Conservation (phyloP, 2,888 invertebrate species). For the Theodoxus fluviatilis region DNA sequence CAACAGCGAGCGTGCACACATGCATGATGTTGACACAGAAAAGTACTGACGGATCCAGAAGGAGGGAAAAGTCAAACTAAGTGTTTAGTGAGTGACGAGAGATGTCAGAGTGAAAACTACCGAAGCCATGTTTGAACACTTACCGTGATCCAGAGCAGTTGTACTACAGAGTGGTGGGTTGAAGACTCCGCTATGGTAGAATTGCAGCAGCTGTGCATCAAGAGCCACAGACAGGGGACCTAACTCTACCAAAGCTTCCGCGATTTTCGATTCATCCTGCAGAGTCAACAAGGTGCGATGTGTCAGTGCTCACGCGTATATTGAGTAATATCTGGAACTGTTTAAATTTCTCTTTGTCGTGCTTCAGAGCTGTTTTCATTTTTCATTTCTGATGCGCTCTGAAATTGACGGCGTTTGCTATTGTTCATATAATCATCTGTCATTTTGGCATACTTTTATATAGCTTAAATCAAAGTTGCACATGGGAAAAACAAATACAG, state of each 20-base stretch:
- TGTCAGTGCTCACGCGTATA: no score
- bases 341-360: no score
- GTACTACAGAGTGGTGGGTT: conserved; percentile 26
- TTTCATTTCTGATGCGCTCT: no score
- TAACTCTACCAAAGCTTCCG: conserved; percentile 45
- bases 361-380: no score
- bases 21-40: background rate
- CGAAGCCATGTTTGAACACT: background rate
- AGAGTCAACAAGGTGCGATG: no score
- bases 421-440: no score
- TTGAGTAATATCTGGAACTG: no score
- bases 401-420: no score
- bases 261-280: conserved; percentile 56
- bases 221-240: conserved; percentile 58
- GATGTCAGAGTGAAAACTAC: background rate
- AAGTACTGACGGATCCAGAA: background rate
- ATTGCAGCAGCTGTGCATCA: conserved; percentile 51
- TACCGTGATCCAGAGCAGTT: conserved; percentile 28
- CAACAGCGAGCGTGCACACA: background rate
- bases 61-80: background rate
- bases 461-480: no score
- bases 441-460: no score
- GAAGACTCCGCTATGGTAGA: conserved; percentile 29
- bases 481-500: no score
- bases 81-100: background rate